Conservation (phyloP, 2,113 vertebrate genomes). For the Muscicapa adusta region DNA sequence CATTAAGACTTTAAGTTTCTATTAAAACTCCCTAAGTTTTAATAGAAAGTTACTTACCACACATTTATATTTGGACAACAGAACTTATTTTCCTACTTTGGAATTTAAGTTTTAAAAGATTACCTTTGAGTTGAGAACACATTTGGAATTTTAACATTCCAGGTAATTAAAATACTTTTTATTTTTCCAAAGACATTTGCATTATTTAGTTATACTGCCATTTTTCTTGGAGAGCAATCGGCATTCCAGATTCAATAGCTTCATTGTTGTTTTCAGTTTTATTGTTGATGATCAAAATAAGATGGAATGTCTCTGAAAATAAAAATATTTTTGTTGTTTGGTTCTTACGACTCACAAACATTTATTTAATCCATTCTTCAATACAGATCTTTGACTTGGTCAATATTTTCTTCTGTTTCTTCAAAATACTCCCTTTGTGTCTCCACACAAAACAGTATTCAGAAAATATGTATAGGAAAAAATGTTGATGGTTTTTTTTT, state of each 20-base stretch:
- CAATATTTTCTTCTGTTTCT: slow-evolving; percentile 65
- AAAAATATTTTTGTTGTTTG: slow-evolving; percentile 68
- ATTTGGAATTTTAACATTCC: not conserved
- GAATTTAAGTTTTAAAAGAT: not conserved
- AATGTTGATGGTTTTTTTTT: not conserved
- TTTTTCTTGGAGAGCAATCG: slow-evolving; percentile 55
- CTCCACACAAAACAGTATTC: slow-evolving; percentile 39
- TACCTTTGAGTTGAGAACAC: not conserved
- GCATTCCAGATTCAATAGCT: slow-evolving; percentile 58
- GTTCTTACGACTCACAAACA: slow-evolving; percentile 61
- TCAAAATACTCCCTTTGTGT: slow-evolving; percentile 65
- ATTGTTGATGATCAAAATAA: slow-evolving; percentile 61
- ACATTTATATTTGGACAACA: not conserved
- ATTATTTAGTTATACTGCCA: slow-evolving; percentile 42
- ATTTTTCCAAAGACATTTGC: not conserved
- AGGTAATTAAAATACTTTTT: not conserved
- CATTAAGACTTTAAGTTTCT: slow-evolving; percentile 5
- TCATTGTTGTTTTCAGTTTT: slow-evolving; percentile 45
- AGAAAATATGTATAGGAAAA: not conserved
- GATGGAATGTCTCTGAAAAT: slow-evolving; percentile 56
- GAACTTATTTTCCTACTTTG: not conserved
- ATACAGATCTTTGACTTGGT: slow-evolving; percentile 62
- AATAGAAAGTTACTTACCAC: not conserved
- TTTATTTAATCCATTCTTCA: slow-evolving; percentile 68
- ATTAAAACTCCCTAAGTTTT: not conserved